These are phyloP conservation scores for Bucco capensis DNA, from an alignment of 2,113 vertebrate genomes.

Conservation along the genomic window DNA sequence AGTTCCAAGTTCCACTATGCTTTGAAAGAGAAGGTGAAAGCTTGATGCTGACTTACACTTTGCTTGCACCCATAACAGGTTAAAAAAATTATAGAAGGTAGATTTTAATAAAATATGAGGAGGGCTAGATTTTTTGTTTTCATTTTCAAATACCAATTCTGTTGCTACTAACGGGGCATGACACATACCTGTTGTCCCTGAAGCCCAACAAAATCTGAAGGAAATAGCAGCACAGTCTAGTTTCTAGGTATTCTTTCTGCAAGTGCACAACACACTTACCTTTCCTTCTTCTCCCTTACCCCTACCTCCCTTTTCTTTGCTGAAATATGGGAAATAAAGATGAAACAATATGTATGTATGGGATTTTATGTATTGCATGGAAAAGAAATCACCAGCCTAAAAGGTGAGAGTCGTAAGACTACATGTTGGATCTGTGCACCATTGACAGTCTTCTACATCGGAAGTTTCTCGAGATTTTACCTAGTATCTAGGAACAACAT, in stretches of 20 bases:
- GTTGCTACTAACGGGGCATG: not conserved
- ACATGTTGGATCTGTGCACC: not conserved
- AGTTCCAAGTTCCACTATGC: not conserved
- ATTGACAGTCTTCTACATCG: not conserved
- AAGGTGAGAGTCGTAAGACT: not conserved
- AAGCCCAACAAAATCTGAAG: not conserved
- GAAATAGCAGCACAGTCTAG: not conserved
- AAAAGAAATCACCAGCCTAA: not conserved
- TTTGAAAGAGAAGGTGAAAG: not conserved
- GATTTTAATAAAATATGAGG: not conserved
- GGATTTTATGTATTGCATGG: not conserved
- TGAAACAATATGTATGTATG: not conserved
- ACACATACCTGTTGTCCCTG: not conserved
- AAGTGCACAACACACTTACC: not conserved
- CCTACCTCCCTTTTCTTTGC: not conserved
- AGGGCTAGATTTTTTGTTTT: not conserved
- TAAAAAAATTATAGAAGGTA: not conserved
- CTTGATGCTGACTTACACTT: not conserved
- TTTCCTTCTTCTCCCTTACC: not conserved
- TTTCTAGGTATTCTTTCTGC: not conserved
- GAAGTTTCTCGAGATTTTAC: not conserved
- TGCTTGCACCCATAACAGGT: not conserved
- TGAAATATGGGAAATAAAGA: not conserved
- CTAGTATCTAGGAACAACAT: not conserved
- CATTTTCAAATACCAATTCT: not conserved